phyloP scores from a whole-genome alignment of 2,113 vertebrate species.

The Lasiurus borealis region DNA sequence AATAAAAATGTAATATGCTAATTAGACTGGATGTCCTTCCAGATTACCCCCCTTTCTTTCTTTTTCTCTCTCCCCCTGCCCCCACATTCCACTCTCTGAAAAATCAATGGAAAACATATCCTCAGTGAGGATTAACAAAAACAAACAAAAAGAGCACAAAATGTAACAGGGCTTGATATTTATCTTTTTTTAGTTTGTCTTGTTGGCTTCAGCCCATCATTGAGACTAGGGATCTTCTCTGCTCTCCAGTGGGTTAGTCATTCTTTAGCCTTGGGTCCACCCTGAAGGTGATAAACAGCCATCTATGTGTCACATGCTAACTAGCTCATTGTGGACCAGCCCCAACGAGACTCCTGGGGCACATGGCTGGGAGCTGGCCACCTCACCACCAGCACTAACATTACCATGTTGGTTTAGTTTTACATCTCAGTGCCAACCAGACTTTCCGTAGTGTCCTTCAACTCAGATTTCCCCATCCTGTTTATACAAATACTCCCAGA shows the following conservation, averaged over 20 bases:
- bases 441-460: neutral
- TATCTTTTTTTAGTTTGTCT: neutral
- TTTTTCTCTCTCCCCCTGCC: no score
- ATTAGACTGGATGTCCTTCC: no score
- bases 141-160: no score
- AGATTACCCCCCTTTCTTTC: no score
- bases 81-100: no score
- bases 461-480: neutral
- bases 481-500: neutral
- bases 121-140: no score
- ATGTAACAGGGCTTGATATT: neutral
- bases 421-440: no score
- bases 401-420: neutral
- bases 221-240: neutral
- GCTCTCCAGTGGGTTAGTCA: neutral
- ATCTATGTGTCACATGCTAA: neutral
- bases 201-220: neutral
- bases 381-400: neutral
- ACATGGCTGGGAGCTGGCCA: neutral
- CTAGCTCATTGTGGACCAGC: neutral
- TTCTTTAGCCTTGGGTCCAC: neutral
- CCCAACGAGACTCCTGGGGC: neutral
- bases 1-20: no score
- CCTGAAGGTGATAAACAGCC: neutral
- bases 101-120: no score